Evolutionary conservation across 53 echinoderm and acorn worm genomes (phyloP), one percentile per base, ranked within the genome.

Genomic region (Antedon mediterranea): DNA sequence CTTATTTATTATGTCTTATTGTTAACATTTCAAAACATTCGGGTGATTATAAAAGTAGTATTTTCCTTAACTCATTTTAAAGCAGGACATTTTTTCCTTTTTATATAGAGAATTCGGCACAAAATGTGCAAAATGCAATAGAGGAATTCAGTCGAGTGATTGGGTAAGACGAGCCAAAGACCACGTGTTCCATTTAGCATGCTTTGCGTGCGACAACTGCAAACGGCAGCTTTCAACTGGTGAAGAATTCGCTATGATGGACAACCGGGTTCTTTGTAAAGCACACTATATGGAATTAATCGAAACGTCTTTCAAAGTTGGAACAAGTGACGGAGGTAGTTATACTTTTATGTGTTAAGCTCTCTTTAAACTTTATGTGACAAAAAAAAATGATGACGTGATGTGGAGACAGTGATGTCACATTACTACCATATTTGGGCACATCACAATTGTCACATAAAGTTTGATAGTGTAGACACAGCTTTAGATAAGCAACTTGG

Each of bases 181-280:
- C 27, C 76, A 84, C 71, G 91, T 95, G 31, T 95, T 87, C 73
- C 97, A 95, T 74, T 84, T 95, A 30, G 97, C 97, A 3, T 95
- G 97, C 33, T 95, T 95, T 71, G 91, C 97, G 20, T 95, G 97
- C 43, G 89, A 87, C 30, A 87, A 89, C 81, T 95, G 97, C 79
- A 91, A 95, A 57, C 82, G 97, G 29, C 97, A 95, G 82, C 82
- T 95, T 4, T 95, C 97, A 13, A 95, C 97, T 0, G 97, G 97
- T 0, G 97, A 95, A 42, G 91, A 95, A 74, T 95, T 95, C 71
- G 89, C 89, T 32, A 87, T 95, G 88, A 31, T 83, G 15, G 91
- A 91, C 20, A 85, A 87, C 71, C 84, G 75, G 33, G 91, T 95
- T 30, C 74, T 89, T 28, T 95, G 97, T 74, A 92, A 89, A 78